These are phyloP conservation scores for Temnopleurus reevesii DNA, from an alignment of 53 echinoderm and acorn worm species.

Conservation along the genomic window DNA sequence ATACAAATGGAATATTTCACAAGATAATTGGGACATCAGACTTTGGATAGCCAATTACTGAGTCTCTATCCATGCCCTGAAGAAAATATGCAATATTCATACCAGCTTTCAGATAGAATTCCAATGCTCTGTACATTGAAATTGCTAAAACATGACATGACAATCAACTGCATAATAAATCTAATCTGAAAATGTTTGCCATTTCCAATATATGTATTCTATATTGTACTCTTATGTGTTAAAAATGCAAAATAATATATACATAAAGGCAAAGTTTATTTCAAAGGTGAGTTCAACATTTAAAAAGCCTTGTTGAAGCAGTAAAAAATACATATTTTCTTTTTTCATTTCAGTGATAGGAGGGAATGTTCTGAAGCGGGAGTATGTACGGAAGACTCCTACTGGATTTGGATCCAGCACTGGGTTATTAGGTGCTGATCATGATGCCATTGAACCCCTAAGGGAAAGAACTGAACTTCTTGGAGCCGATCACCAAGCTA, in stretches of 20 bases:
- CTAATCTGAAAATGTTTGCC: no score
- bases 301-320: no score
- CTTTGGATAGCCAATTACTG: not conserved
- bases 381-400: not conserved
- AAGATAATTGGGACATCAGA: not conserved
- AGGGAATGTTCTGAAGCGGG: constrained; percentile 29
- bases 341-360: constrained; percentile 36
- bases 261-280: no score
- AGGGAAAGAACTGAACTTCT: not conserved
- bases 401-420: not conserved
- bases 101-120: no score
- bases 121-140: no score
- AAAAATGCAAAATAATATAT: no score
- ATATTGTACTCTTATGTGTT: no score
- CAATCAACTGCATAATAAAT: no score
- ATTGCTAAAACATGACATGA: no score
- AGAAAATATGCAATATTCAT: no score
- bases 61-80: not conserved
- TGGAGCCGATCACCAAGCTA: not conserved
- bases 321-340: not conserved
- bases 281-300: no score
- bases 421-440: not conserved
- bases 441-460: not conserved
- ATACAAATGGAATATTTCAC: constrained; percentile 2
- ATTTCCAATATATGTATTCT: no score